Conservation (phyloP, 2,797 vertebrate species). For the Staurois parvus region DNA sequence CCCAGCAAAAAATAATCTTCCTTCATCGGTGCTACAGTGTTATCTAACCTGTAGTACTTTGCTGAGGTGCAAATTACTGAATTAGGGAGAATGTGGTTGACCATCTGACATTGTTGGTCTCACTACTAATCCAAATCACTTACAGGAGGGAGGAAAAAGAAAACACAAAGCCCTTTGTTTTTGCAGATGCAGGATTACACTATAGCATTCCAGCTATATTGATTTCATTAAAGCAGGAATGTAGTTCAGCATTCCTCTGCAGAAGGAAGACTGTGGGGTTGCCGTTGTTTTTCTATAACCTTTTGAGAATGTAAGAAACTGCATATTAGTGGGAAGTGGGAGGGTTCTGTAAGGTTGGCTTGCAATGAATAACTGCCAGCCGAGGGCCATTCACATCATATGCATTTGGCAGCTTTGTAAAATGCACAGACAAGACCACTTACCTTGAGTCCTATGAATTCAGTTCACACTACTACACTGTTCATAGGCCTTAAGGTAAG, state of each 20-base stretch:
- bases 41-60: slow-evolving; percentile 1
- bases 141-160: neutral
- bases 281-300: neutral
- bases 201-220: slow-evolving; percentile 86
- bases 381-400: too few species aligned
- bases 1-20: neutral
- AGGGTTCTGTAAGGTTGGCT: too few species aligned
- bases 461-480: too few species aligned
- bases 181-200: slow-evolving; percentile 76
- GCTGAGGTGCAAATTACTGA: slow-evolving; percentile 23
- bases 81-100: slow-evolving; percentile 40
- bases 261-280: slow-evolving; percentile 66
- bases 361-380: too few species aligned
- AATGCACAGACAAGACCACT: too few species aligned
- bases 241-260: slow-evolving; percentile 79
- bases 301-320: neutral
- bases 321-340: too few species aligned
- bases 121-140: slow-evolving; percentile 41
- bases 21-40: neutral
- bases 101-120: slow-evolving; percentile 53
- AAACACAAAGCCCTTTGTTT: slow-evolving; percentile 75
- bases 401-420: too few species aligned
- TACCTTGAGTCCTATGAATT: too few species aligned
- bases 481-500: too few species aligned
- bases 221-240: slow-evolving; percentile 91